Evolutionary conservation across 2,113 vertebrate genomes (phyloP).

Genomic region (Brienomyrus longianalis): DNA sequence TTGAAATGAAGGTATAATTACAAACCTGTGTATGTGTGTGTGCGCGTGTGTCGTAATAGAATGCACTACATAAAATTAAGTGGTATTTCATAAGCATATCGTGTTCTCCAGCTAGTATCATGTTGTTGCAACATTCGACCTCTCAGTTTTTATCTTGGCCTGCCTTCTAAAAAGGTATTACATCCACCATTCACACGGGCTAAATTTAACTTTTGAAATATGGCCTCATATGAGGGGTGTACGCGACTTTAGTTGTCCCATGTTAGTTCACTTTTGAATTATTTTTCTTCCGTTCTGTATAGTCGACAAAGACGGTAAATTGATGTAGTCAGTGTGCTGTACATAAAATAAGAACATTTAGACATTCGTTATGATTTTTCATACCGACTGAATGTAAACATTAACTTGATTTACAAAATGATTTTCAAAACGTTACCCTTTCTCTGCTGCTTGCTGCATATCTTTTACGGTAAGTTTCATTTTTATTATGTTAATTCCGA

Average conservation of each 20-base stretch:
- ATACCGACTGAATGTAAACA: neutral
- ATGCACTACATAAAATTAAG: neutral
- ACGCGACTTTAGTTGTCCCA: neutral
- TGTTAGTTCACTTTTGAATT: neutral
- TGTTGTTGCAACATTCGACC: neutral
- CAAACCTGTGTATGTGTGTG: neutral
- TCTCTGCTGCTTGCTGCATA: constrained; percentile 35
- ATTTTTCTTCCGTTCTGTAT: neutral
- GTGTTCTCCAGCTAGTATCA: neutral
- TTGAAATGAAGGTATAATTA: neutral
- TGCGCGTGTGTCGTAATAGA: neutral
- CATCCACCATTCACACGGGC: constrained; percentile 49
- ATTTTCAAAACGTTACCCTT: constrained; percentile 22
- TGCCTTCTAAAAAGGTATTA: constrained; percentile 23
- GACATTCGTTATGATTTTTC: neutral
- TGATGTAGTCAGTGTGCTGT: neutral
- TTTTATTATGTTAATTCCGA: neutral
- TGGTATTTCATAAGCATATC: neutral
- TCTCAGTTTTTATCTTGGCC: constrained; percentile 50
- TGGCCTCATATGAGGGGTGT: constrained; percentile 3
- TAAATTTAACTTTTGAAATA: constrained; percentile 57
- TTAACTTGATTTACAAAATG: constrained; percentile 10
- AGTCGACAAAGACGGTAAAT: neutral
- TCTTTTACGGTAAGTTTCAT: constrained; percentile 48
- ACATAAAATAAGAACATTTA: neutral